Conservation (phyloP, 2,888 invertebrate species). For the Caenorhabditis japonica region DNA sequence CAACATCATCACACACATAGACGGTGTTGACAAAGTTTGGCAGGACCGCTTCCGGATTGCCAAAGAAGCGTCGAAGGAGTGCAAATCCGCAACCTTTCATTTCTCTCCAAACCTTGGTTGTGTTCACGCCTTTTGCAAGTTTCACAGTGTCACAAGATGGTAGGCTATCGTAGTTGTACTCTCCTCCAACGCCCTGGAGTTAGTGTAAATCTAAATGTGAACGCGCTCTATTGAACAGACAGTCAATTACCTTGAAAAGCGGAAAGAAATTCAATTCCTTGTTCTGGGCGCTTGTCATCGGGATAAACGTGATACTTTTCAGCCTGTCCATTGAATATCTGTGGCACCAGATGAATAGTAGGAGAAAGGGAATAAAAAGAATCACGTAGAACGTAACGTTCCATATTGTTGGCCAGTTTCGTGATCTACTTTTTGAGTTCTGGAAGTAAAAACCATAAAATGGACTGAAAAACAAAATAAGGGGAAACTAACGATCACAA, state of each 20-base stretch:
- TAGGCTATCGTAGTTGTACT: neutral
- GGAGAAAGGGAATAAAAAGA: neutral
- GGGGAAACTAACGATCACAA: no score
- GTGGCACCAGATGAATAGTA: neutral
- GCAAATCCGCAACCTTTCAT: constrained; percentile 3
- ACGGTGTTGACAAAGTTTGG: constrained; percentile 5
- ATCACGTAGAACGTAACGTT: neutral
- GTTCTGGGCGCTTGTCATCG: neutral
- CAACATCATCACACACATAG: constrained; percentile 4
- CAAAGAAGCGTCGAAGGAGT: constrained; percentile 9
- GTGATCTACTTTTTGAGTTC: neutral
- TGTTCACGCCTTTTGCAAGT: neutral
- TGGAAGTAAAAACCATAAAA: neutral
- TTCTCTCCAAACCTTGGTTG: neutral
- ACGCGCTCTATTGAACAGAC: no score
- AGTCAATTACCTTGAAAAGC: no score
- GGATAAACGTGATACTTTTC: neutral
- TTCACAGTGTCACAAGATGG: neutral
- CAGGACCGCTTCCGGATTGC: neutral
- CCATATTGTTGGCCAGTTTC: neutral
- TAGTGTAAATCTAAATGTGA: no score
- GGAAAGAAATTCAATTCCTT: neutral
- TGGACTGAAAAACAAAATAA: neutral
- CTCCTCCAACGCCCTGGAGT: neutral
- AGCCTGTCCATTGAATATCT: no score